These are phyloP conservation scores for Belonocnema kinseyi DNA, from an alignment of 1,140 invertebrate species.

Conservation along the genomic window DNA sequence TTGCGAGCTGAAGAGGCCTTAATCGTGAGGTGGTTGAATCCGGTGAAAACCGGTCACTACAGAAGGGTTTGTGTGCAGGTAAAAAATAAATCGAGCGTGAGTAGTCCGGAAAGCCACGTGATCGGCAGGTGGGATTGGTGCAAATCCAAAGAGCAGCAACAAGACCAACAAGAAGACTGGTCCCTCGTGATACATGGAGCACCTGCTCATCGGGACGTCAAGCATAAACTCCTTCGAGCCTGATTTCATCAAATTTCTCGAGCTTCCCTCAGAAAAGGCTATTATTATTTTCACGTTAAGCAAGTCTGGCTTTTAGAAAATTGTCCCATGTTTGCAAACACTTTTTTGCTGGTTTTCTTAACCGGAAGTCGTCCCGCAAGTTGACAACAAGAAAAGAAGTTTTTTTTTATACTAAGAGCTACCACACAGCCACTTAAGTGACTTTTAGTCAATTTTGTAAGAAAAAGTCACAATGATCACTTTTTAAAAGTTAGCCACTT, in stretches of 20 bases:
- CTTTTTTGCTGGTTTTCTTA: not conserved
- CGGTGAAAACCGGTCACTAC: conserved; percentile 46
- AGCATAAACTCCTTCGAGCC: conserved; percentile 40
- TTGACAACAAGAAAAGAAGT: too few species aligned
- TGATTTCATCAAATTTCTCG: conserved; percentile 45
- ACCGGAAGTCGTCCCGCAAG: not conserved
- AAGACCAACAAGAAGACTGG: conserved; percentile 55
- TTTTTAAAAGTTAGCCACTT: too few species aligned
- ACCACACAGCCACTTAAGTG: too few species aligned
- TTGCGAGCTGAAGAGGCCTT: not conserved
- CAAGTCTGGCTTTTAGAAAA: not conserved
- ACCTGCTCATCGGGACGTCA: conserved; percentile 53
- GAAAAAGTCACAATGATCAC: too few species aligned
- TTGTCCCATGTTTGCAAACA: not conserved
- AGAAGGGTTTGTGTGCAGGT: not conserved
- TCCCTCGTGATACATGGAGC: conserved; percentile 53
- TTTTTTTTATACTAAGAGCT: too few species aligned
- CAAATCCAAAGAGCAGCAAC: conserved; percentile 51
- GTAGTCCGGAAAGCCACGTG: conserved; percentile 49
- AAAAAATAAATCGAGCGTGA: conserved; percentile 55
- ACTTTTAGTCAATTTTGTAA: too few species aligned
- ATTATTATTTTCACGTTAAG: not conserved
- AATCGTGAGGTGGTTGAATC: conserved; percentile 3
- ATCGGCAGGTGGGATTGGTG: conserved; percentile 54
- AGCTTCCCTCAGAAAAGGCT: conserved; percentile 1